Base-by-base conservation (phyloP, 2,888 invertebrate species). In the Apamea sordens region DNA sequence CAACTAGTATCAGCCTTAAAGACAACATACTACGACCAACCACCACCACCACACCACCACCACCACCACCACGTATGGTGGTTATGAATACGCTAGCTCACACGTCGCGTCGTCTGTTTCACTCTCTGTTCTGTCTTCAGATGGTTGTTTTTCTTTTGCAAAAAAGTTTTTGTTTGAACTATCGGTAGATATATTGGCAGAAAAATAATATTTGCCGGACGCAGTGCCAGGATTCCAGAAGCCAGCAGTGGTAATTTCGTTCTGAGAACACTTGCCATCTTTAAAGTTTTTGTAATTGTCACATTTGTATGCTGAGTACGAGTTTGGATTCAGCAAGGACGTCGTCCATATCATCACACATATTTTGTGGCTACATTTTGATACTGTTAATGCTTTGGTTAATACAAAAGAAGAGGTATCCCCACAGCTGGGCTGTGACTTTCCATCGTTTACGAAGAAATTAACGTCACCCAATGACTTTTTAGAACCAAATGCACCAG, bases 401-500 rank as follows among this genome's bases (percentile, higher is more conserved):
- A 94, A 86, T 0, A 95, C 95, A n/a, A 95, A 88, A 0, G 93
- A 84, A 0, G 95, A 94, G 0, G 47, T 6, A 47, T 93, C 93
- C 0, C 91, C 93, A 87, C 97, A 97, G n/a, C 97, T 95, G 0
- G 97, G 97, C 88, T 98, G 97, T 0, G 95, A 91, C 24, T 91
- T 91, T 0, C 97, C 97, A 36, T 97, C 97, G 88, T 98, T 97
- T 2, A 97, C 95, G 86, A 97, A 97, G 91, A 97, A 97, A 90
- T 97, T 97, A 10, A 97, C 93, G 76, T 97, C 97, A 1, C 97
- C 97, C 44, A 97, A 89, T 1, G 97, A 95, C 75, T 94, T 94
- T 0, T 94, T 93, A 1, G 97, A 95, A 4, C 97, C 97, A 3
- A 97, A 89, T 0, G 93, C 94, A 24, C 97, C 97, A 76, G 97